These are phyloP conservation scores for Galleria mellonella DNA, from an alignment of 1,140 invertebrate genomes.

Conservation along the genomic window DNA sequence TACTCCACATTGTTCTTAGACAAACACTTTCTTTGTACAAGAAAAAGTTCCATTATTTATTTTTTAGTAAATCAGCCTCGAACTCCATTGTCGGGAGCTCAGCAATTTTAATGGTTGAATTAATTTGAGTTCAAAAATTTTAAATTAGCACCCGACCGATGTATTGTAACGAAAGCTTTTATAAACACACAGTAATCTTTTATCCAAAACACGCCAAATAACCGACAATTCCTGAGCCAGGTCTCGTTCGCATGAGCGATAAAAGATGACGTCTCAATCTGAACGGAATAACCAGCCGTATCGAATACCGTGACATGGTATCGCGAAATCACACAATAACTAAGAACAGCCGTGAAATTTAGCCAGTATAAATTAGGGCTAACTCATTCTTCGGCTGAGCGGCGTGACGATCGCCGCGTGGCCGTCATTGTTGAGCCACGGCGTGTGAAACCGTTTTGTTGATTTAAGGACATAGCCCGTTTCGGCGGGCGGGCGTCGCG, in stretches of 20 bases:
- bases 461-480: slow-evolving; percentile 41
- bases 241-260: background rate
- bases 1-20: slow-evolving; percentile 61
- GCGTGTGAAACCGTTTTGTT: slow-evolving; percentile 51
- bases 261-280: slow-evolving; percentile 49
- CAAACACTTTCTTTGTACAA: slow-evolving; percentile 63
- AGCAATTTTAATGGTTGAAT: slow-evolving; percentile 54
- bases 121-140: slow-evolving; percentile 42
- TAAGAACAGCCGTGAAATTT: slow-evolving; percentile 63
- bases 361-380: slow-evolving; percentile 54
- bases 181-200: slow-evolving; percentile 2
- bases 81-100: slow-evolving; percentile 28
- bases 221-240: too few relatives aligned
- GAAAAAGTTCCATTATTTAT: slow-evolving; percentile 44
- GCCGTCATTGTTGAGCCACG: slow-evolving; percentile 35
- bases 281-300: slow-evolving; percentile 37
- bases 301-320: slow-evolving; percentile 62
- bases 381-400: slow-evolving; percentile 35
- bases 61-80: slow-evolving; percentile 46
- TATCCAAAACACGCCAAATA: background rate
- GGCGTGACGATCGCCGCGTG: slow-evolving; percentile 53
- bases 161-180: background rate
- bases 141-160: slow-evolving; percentile 24
- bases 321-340: slow-evolving; percentile 55
- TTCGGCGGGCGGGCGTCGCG: slow-evolving; percentile 19